Conservation (phyloP, 2,888 invertebrate genomes). For the Andrena chrysosceles region DNA sequence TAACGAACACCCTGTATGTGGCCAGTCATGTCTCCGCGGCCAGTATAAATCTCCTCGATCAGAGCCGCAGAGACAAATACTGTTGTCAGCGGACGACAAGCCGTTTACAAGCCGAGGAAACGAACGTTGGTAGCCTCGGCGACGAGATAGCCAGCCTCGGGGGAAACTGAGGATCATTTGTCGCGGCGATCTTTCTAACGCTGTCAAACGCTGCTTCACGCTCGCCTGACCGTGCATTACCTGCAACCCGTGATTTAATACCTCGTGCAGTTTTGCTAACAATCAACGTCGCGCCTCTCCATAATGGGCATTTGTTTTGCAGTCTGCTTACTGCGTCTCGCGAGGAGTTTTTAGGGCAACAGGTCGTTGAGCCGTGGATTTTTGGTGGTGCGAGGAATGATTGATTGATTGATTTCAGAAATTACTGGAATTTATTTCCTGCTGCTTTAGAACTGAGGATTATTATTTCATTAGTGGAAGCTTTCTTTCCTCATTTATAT, state of each 20-base stretch:
- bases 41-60: constrained; percentile 61
- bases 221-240: constrained; percentile 24
- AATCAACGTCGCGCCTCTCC: not conserved
- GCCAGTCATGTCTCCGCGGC: not conserved
- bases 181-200: constrained; percentile 53
- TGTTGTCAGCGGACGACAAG: constrained; percentile 62
- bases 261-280: constrained; percentile 35
- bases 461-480: no score
- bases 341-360: not conserved
- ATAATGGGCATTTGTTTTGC: constrained; percentile 47
- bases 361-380: no score
- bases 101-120: constrained; percentile 56
- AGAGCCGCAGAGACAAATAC: constrained; percentile 58
- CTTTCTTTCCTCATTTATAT: no score
- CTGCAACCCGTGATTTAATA: constrained; percentile 42
- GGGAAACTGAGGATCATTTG: constrained; percentile 44
- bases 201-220: constrained; percentile 45
- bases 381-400: no score
- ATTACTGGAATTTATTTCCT: no score
- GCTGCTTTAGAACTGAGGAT: no score
- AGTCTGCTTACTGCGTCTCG: not conserved
- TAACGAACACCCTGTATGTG: constrained; percentile 25
- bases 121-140: constrained; percentile 44
- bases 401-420: no score
- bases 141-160: constrained; percentile 22